Evolutionary conservation across 2,797 vertebrate genomes (phyloP), one percentile per base, ranked within the genome.

Genomic region (Melanogrammus aeglefinus): DNA sequence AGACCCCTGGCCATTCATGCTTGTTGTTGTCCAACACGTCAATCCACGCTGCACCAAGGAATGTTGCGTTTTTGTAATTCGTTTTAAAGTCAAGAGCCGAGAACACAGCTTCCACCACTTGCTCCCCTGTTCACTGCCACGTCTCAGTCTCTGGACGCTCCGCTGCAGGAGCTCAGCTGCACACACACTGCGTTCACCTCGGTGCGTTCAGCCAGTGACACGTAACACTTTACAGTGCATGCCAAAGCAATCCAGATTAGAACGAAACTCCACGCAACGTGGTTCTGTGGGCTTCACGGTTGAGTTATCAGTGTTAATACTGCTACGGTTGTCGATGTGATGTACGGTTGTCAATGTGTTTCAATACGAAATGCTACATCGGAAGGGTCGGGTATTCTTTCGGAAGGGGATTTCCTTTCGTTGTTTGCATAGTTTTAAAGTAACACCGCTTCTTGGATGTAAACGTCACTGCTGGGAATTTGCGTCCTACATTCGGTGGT

Each of bases 101-200:
- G 75, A 27, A 77, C 29, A 86, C 75, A 76, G 78, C 84, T 88
- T 85, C 85, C 85, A 90, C 85, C 76, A 86, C 90, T 88, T 86
- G 81, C 87, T 74, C 38, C 90, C 66, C 80, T 84, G 77, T 78
- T 89, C 80, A 92, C 88, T 97, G 97, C 96, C 97, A 97, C 95
- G 95, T 96, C 95, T 97, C 95, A 95, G 90, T 92, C 89, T 91
- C 51, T 86, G 78, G 87, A 44, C 41, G 41, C 41, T 76, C 79
- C 63, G 79, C 18, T 77, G 82, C 77, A 33, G 69, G 70, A 80
- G 35, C 72, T 47, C 69, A 80, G 35, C 72, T 41, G 57, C 77
- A 33, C 6, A 4, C 13, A 71, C 21, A 57, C 69, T 9, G 27
- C 63, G 75, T 16, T 63, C 57, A 63, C 57, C 6, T 51, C 47